phyloP scores from a whole-genome alignment of 2,113 vertebrate species.

The Poecilia latipinna region DNA sequence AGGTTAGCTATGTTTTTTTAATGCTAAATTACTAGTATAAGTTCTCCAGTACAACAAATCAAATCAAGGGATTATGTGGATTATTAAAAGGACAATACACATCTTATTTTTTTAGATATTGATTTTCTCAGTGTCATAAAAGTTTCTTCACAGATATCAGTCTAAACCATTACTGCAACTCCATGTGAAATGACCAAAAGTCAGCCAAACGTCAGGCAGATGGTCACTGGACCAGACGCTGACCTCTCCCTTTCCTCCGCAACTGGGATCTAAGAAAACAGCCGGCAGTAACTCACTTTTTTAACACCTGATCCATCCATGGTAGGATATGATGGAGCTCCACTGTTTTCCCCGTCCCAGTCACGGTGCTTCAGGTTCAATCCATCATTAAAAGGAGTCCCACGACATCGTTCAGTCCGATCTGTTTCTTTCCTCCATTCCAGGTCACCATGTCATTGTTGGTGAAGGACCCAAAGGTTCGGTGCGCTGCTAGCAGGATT shows the following conservation, averaged over 20 bases:
- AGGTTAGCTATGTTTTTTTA: neutral
- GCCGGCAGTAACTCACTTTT: constrained; percentile 68
- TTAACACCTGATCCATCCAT: constrained; percentile 70
- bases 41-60: neutral
- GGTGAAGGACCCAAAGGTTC: constrained; percentile 35
- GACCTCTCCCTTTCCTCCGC: constrained; percentile 5
- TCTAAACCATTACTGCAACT: neutral
- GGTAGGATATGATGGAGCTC: constrained; percentile 40
- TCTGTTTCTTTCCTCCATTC: constrained; percentile 38
- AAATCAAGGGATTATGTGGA: neutral
- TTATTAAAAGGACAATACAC: neutral
- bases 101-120: neutral
- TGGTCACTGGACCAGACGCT: constrained; percentile 16
- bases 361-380: constrained; percentile 31
- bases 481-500: constrained; percentile 35
- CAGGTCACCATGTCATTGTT: constrained; percentile 52
- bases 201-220: constrained; percentile 32
- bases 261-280: constrained; percentile 15
- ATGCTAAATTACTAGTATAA: neutral
- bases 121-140: neutral
- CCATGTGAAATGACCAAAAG: neutral
- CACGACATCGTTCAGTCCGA: constrained; percentile 45
- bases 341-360: constrained; percentile 22
- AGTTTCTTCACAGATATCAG: neutral
- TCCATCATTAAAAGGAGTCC: constrained; percentile 60